These are phyloP conservation scores for Parazoanthus atlanticus DNA, from an alignment of 92 coral and sea anemone genomes.

Conservation along the genomic window DNA sequence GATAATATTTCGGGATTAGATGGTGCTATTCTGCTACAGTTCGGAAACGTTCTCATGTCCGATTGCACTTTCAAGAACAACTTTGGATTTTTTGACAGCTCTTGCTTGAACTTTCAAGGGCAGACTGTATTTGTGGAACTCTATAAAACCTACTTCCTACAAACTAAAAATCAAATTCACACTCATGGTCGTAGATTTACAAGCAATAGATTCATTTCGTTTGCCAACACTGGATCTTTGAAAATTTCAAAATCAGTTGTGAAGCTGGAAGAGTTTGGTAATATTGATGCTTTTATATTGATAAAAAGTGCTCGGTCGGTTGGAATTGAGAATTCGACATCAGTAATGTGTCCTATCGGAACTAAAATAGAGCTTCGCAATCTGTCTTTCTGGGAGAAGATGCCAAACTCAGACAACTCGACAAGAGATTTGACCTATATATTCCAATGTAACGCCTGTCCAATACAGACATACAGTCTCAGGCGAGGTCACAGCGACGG, in stretches of 20 bases:
- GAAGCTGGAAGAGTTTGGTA: not conserved
- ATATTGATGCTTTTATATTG: not conserved
- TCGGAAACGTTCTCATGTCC: too few species aligned
- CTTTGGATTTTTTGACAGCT: too few species aligned
- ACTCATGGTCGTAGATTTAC: too few species aligned
- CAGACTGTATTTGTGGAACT: too few species aligned
- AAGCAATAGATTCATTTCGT: too few species aligned
- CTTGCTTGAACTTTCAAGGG: too few species aligned
- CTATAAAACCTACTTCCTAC: too few species aligned
- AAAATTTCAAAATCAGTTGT: not conserved
- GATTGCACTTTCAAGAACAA: too few species aligned
- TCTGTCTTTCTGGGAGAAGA: not conserved
- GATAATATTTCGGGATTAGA: too few species aligned
- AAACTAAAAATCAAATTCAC: too few species aligned
- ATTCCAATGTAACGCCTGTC: conserved; percentile 28
- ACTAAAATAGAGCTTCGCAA: not conserved
- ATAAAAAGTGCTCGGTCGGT: not conserved
- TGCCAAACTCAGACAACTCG: not conserved
- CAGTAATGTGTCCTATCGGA: not conserved
- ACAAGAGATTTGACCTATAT: conserved; percentile 23
- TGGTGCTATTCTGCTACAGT: too few species aligned
- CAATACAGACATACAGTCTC: conserved; percentile 42
- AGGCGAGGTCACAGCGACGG: conserved; percentile 34
- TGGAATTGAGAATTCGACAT: not conserved
- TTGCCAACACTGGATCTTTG: too few species aligned